Percentiles rank a stretch among this genome's conserved stretches.
Evolutionary conservation across 2,797 vertebrate species (phyloP).

Genomic region (Alauda arvensis): DNA sequence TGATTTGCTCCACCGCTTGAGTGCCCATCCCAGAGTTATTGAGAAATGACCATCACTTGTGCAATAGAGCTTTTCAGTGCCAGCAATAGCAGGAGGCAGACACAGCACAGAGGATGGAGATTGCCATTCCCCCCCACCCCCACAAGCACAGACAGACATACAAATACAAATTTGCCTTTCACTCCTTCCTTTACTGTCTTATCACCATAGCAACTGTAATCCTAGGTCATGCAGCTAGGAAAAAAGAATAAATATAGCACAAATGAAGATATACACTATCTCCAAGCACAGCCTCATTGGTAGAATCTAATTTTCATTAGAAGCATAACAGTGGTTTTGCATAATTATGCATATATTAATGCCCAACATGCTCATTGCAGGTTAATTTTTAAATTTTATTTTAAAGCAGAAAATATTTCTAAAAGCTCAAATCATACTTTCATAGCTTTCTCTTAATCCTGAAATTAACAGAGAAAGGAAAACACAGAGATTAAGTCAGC

Average conservation of each 20-base stretch:
- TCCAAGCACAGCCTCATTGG: conserved; percentile 26
- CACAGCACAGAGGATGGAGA: background rate
- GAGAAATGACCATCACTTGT: background rate
- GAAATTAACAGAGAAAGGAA: conserved; percentile 10
- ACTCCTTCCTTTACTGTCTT: conserved; percentile 32
- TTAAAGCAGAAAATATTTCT: conserved; percentile 10
- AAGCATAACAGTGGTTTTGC: conserved; percentile 57
- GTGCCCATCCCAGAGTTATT: background rate
- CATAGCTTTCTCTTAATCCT: conserved; percentile 42
- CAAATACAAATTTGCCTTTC: conserved; percentile 45
- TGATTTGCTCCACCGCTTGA: background rate
- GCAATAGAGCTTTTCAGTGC: background rate
- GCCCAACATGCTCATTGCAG: conserved; percentile 4
- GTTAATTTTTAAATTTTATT: background rate
- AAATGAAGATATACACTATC: conserved; percentile 49
- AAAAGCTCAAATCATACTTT: conserved; percentile 11
- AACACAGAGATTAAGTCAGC: background rate
- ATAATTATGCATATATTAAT: conserved; percentile 67
- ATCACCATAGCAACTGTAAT: conserved; percentile 71
- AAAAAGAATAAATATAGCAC: conserved; percentile 3
- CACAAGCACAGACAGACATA: background rate
- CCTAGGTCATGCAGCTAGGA: conserved; percentile 54
- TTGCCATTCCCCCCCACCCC: background rate
- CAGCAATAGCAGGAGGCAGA: background rate
- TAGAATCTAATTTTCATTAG: conserved; percentile 65